A percentile compares a stretch with the other conserved stretches of the same genome.
These are phyloP conservation scores for Siniperca undulata DNA, from an alignment of 2,797 vertebrate species.

Conservation along the genomic window DNA sequence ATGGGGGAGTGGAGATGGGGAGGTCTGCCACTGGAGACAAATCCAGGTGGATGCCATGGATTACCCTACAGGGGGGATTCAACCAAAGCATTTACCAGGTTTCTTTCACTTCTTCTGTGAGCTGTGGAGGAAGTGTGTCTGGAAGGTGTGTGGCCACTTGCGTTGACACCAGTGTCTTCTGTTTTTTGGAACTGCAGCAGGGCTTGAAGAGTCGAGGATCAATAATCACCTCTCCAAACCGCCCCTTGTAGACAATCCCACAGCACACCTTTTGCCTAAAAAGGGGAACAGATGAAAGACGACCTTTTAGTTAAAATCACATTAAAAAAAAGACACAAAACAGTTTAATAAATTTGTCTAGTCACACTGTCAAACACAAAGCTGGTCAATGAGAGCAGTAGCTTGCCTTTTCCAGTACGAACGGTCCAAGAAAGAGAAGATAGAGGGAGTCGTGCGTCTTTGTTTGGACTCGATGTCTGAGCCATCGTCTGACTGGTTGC, in stretches of 20 bases:
- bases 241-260: constrained; percentile 89
- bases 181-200: constrained; percentile 88
- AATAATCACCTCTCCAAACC: constrained; percentile 90
- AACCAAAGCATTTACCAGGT: constrained; percentile 82
- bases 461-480: constrained; percentile 89
- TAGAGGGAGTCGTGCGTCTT: constrained; percentile 81
- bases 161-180: constrained; percentile 75
- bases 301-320: neutral
- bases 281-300: neutral
- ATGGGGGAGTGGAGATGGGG: constrained; percentile 59
- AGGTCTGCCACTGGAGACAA: constrained; percentile 92
- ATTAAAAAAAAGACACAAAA: neutral
- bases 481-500: constrained; percentile 89
- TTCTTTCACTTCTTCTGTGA: constrained; percentile 81
- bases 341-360: rapidly evolving
- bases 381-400: neutral
- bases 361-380: neutral
- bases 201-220: constrained; percentile 90
- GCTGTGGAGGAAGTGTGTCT: constrained; percentile 73
- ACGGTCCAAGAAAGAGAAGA: constrained; percentile 88
- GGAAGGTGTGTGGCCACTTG: constrained; percentile 78
- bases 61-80: constrained; percentile 65
- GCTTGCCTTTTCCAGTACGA: constrained; percentile 89
- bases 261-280: constrained; percentile 89
- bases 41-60: constrained; percentile 79